Evolutionary conservation across 1,140 invertebrate species (phyloP), one percentile per base, ranked within the genome.

Genomic region (Drosophila truncata): DNA sequence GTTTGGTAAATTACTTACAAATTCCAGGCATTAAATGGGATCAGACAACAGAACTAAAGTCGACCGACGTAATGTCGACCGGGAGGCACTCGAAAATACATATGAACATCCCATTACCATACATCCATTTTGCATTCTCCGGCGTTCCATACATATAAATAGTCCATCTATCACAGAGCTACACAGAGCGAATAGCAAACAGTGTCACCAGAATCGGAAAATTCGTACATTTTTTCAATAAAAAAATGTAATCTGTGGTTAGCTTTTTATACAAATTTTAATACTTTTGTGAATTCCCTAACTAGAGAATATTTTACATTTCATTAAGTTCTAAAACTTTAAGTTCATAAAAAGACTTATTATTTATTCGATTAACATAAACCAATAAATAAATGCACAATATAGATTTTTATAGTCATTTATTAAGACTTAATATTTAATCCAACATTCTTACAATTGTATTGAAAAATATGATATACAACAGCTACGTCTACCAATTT

Each of bases 11-110:
- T 66, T 66, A 54, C 62, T 54, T 33, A 76, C 52, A 58, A 75
- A 76, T 76, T 63, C 60, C 70, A 25, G 41, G 49, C 71, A 75
- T 74, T 75, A 74, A 75, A 75, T 75, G 61, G 62, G 66, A 66
- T 70, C 66, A 66, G 23, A 54, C 42, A 46, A 31, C 61, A 55
- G 61, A 70, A 44, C 47, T 54, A 41, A 35, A 70, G 44, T 44
- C 62, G 46, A 70, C 61, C 23, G 31, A 62, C 14, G 23, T 8
- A 31, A 18, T n/a, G 10, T 50, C 13, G 52, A 18, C 27, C 29
- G 50, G 29, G 70, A 29, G 42, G n/a, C 70, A 61, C 69, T 74
- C 69, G 35, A 72, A 74, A 72, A 74, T 62, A 47, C 31, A 73
- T 37, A 60, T 33, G 20, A 47, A 70, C 37, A 52, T 52, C 49